phyloP scores from a whole-genome alignment of 2,113 vertebrate species.

The Sturnus vulgaris region DNA sequence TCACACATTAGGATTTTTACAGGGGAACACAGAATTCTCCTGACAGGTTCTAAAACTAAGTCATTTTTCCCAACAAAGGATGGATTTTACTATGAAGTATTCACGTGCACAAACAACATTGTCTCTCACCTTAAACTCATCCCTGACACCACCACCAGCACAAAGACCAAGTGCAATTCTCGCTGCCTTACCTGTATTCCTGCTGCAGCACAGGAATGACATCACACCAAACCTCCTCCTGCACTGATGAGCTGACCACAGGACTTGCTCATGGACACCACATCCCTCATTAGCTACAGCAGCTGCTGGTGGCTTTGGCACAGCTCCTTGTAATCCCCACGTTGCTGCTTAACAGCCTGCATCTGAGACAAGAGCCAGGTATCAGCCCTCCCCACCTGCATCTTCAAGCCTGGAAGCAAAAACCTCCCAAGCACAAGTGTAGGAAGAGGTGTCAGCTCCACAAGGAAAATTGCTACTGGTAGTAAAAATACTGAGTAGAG shows the following conservation, averaged over 20 bases:
- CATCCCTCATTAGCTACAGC: neutral
- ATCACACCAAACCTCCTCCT: neutral
- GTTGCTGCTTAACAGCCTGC: neutral
- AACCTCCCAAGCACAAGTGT: neutral
- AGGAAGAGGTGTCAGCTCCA: neutral
- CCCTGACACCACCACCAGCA: neutral
- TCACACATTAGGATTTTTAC: neutral
- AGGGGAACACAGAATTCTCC: neutral
- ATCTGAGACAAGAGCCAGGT: neutral
- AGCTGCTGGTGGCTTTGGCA: neutral
- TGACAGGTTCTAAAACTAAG: neutral
- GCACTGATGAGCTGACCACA: rapidly evolving
- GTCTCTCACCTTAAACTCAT: neutral
- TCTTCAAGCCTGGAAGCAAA: neutral
- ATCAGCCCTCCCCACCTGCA: neutral
- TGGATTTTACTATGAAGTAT: rapidly evolving
- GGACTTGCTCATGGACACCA: neutral
- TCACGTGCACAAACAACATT: neutral
- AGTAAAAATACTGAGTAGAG: rapidly evolving
- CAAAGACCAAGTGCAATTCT: rapidly evolving
- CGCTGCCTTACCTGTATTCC: neutral
- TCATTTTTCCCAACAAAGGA: neutral
- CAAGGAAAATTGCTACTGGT: neutral
- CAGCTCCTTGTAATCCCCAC: neutral
- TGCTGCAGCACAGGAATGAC: rapidly evolving